Percentiles rank a stretch among this genome's conserved stretches.
These are phyloP conservation scores for Bradynema listronoti DNA, from an alignment of 1,140 invertebrate species.

Conservation along the genomic window DNA sequence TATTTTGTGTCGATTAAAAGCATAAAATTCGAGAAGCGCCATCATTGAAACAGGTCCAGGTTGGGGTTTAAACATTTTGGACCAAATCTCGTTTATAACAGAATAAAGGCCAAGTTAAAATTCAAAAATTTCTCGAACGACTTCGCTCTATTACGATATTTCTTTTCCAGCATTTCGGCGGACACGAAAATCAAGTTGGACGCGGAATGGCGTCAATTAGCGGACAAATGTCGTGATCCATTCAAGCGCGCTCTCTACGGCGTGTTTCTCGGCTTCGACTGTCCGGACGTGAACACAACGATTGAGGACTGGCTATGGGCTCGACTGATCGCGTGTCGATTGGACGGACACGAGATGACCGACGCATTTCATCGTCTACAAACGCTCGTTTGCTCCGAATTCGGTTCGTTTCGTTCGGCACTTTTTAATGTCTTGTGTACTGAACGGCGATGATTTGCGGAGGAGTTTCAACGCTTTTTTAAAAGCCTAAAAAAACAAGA, in stretches of 20 bases:
- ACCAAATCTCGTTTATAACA: too few relatives aligned
- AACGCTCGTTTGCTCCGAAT: constrained; percentile 42
- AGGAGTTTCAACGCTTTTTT: too few relatives aligned
- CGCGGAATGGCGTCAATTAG: constrained; percentile 47
- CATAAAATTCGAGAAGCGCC: too few relatives aligned
- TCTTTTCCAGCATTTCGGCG: constrained; percentile 36
- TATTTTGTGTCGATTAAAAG: too few relatives aligned
- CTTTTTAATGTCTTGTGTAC: too few relatives aligned
- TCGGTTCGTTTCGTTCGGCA: constrained; percentile 28
- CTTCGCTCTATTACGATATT: too few relatives aligned
- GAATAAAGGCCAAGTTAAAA: too few relatives aligned
- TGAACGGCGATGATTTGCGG: too few relatives aligned
- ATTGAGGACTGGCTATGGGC: constrained; percentile 56
- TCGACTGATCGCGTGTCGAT: constrained; percentile 34
- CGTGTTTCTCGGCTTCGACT: constrained; percentile 40
- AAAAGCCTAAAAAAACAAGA: too few relatives aligned
- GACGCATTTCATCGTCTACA: constrained; percentile 45
- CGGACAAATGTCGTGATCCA: constrained; percentile 23
- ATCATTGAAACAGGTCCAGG: too few relatives aligned
- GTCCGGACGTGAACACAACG: constrained; percentile 41
- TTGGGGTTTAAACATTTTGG: too few relatives aligned
- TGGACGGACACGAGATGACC: constrained; percentile 25
- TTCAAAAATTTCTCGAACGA: too few relatives aligned
- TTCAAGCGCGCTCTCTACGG: constrained; percentile 48
- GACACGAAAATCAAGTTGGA: constrained; percentile 43